Conservation (phyloP, 2,113 vertebrate species). For the Oreotragus oreotragus region DNA sequence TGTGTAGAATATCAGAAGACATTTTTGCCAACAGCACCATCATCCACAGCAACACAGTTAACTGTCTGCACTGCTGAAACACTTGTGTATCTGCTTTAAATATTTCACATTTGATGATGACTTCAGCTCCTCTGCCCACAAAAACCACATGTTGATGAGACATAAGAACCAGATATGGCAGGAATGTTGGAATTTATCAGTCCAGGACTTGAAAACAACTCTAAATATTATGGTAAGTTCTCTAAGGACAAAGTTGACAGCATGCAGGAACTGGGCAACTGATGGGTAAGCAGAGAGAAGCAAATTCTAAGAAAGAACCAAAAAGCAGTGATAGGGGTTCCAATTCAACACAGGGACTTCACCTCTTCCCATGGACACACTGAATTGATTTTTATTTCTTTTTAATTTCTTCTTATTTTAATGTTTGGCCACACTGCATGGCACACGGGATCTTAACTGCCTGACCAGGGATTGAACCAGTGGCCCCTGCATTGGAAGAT, state of each 20-base stretch:
- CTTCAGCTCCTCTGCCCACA: conserved; percentile 52
- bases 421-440: background rate
- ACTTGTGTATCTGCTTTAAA: conserved; percentile 78
- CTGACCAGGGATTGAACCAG: background rate
- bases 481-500: background rate
- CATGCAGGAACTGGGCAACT: background rate
- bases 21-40: conserved; percentile 98
- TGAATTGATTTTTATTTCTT: background rate
- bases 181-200: background rate
- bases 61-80: conserved; percentile 93
- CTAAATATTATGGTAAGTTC: background rate
- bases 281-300: background rate
- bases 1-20: conserved; percentile 96
- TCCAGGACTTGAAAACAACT: background rate
- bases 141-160: background rate
- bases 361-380: background rate
- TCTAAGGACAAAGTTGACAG: background rate
- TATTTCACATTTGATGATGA: conserved; percentile 68
- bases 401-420: background rate
- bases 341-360: background rate
- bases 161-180: background rate
- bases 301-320: background rate
- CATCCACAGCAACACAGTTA: conserved; percentile 97
- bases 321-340: background rate
- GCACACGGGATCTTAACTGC: background rate